phyloP scores from a whole-genome alignment of 1,140 invertebrate species.

The Lethocerus indicus region DNA sequence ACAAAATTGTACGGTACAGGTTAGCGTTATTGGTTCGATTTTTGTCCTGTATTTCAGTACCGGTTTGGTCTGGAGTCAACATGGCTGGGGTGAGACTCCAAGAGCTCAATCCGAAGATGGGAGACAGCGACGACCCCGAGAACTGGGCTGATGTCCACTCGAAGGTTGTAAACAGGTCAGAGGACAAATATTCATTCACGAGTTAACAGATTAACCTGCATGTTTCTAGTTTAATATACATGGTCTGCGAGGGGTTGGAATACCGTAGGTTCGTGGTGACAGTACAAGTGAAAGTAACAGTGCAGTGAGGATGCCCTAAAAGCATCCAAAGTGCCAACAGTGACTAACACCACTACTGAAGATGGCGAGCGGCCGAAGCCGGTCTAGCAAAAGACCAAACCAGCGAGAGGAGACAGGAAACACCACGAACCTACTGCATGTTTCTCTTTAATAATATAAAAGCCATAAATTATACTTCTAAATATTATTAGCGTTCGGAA shows the following conservation, averaged over 20 bases:
- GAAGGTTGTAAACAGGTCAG: slow-evolving; percentile 51
- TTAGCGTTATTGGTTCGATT: neutral
- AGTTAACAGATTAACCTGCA: neutral
- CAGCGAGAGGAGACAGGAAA: too few species aligned
- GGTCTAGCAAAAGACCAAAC: too few species aligned
- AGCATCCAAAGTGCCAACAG: neutral
- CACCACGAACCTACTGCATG: too few species aligned
- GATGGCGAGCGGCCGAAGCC: too few species aligned
- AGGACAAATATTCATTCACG: neutral
- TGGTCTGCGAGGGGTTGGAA: neutral
- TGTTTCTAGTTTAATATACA: neutral
- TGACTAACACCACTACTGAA: neutral
- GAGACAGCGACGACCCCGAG: slow-evolving; percentile 52
- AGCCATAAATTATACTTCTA: neutral
- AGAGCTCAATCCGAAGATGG: slow-evolving; percentile 56
- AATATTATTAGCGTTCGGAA: slow-evolving; percentile 5
- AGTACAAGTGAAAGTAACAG: neutral
- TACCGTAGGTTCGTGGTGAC: too few species aligned
- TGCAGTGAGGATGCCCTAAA: neutral
- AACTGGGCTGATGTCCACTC: slow-evolving; percentile 60
- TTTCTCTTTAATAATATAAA: too few species aligned
- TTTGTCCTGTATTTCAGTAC: slow-evolving; percentile 37
- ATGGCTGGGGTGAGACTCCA: slow-evolving; percentile 69
- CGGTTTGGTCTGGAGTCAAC: slow-evolving; percentile 86
- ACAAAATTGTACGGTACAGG: neutral